Percentiles rank a stretch among this genome's conserved stretches.
These are phyloP conservation scores for Isichthys henryi DNA, from an alignment of 2,113 vertebrate species.

Conservation along the genomic window DNA sequence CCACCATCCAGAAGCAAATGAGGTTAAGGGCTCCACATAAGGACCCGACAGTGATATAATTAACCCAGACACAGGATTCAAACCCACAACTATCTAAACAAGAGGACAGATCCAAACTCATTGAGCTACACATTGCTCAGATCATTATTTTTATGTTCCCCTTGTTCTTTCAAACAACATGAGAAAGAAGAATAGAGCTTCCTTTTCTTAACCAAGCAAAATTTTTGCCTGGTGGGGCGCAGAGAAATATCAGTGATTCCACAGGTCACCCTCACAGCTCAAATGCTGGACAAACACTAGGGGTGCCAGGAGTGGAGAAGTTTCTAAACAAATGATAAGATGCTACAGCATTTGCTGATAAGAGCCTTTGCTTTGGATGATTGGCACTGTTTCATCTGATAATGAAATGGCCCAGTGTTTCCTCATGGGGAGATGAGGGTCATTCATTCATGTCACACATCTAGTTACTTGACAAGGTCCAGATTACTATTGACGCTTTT, in stretches of 20 bases:
- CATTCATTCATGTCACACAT: neutral
- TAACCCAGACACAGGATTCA: neutral
- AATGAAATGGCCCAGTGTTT: neutral
- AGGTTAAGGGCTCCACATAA: neutral
- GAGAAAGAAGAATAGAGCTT: neutral
- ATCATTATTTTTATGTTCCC: neutral
- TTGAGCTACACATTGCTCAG: neutral
- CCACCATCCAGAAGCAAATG: neutral
- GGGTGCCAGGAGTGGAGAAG: neutral
- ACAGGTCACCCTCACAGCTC: neutral
- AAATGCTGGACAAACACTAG: neutral
- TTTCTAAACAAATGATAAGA: slow-evolving; percentile 1
- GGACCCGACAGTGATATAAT: neutral
- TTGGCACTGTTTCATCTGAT: slow-evolving; percentile 12
- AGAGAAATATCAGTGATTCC: neutral
- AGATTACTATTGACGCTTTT: neutral
- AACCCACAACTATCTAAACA: neutral
- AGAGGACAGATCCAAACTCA: neutral
- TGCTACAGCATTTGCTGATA: neutral
- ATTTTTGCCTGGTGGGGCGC: neutral
- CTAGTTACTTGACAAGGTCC: neutral
- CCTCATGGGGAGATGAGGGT: neutral
- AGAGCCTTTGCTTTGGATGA: neutral
- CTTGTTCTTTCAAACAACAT: neutral
- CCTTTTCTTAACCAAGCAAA: neutral